These are phyloP conservation scores for Paraplagusia blochii DNA, from an alignment of 2,113 vertebrate genomes.

Conservation along the genomic window DNA sequence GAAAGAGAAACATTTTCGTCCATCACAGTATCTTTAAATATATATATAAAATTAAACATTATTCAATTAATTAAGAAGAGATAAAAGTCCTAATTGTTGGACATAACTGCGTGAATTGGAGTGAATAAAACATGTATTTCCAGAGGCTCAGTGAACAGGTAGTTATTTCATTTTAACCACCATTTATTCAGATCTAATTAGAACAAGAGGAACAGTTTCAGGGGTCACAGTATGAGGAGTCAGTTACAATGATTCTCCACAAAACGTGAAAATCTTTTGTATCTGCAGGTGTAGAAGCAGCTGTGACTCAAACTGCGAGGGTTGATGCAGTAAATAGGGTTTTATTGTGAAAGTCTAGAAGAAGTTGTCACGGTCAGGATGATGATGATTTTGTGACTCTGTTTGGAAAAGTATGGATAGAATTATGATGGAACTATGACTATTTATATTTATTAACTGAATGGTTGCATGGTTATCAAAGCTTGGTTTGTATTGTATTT, in stretches of 20 bases:
- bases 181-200: slow-evolving; percentile 27
- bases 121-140: slow-evolving; percentile 34
- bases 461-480: too few species aligned
- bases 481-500: too few species aligned
- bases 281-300: too few species aligned
- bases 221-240: slow-evolving; percentile 12
- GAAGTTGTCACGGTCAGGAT: neutral
- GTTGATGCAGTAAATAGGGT: too few species aligned
- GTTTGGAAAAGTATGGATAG: too few species aligned
- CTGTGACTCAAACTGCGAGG: too few species aligned
- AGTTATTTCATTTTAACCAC: slow-evolving; percentile 42
- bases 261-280: slow-evolving; percentile 5
- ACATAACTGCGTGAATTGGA: slow-evolving; percentile 40
- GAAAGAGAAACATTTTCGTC: slow-evolving; percentile 53
- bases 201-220: slow-evolving; percentile 14
- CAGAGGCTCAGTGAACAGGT: slow-evolving; percentile 30
- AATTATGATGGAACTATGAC: too few species aligned
- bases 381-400: too few species aligned
- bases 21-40: slow-evolving; percentile 44
- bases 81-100: slow-evolving; percentile 44
- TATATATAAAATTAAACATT: too few species aligned
- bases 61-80: too few species aligned
- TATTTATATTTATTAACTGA: too few species aligned
- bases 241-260: slow-evolving; percentile 21
- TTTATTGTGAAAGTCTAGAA: too few species aligned